These are phyloP conservation scores for Pangasius larnaudii DNA, from an alignment of 2,797 vertebrate species.

Conservation along the genomic window DNA sequence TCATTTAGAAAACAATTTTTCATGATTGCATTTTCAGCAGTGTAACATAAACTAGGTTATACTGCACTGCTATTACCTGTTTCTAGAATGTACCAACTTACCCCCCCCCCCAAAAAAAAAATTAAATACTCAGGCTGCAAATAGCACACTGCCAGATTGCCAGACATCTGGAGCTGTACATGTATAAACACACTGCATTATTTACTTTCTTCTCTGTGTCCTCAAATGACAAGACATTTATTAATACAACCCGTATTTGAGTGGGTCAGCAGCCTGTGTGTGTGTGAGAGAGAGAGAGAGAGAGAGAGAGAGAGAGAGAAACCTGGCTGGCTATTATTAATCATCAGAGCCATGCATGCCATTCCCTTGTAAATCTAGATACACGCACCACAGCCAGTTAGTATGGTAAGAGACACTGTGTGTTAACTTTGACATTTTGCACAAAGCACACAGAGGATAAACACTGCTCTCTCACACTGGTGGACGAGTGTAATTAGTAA, in stretches of 20 bases:
- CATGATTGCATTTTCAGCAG: not conserved
- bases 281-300: not conserved
- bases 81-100: not conserved
- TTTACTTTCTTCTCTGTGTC: not conserved
- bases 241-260: not conserved
- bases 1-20: not conserved
- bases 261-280: not conserved
- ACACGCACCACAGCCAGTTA: not conserved
- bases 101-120: not conserved
- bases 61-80: not conserved
- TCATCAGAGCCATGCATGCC: not conserved
- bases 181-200: constrained; percentile 5
- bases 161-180: not conserved
- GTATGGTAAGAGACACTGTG: not conserved
- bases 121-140: not conserved
- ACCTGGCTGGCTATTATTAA: constrained; percentile 12
- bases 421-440: constrained; percentile 14
- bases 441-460: not conserved
- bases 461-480: not conserved
- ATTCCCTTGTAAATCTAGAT: constrained; percentile 23
- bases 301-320: not conserved
- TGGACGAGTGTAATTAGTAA: not conserved
- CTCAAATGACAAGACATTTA: constrained; percentile 14
- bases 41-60: not conserved
- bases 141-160: not conserved